Evolutionary conservation across 2,888 invertebrate genomes (phyloP).

Genomic region (Drosophila falleni): DNA sequence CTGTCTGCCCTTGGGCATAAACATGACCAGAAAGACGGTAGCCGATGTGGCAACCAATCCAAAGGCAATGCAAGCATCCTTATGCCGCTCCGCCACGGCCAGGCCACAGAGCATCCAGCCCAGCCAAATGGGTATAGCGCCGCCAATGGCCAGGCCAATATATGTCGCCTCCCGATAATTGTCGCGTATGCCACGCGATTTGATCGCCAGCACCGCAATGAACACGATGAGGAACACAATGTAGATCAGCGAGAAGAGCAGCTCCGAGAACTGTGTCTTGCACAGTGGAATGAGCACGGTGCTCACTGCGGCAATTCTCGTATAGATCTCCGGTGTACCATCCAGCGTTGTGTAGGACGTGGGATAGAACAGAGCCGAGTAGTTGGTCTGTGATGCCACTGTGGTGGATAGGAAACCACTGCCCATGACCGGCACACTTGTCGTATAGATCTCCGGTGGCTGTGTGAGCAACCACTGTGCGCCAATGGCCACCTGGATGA

Average conservation of each 20-base stretch:
- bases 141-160: conserved; percentile 94
- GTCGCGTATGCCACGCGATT: conserved; percentile 95
- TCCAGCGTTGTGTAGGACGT: conserved; percentile 69
- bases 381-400: conserved; percentile 74
- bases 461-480: conserved; percentile 93
- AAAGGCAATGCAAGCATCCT: conserved; percentile 95
- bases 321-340: conserved; percentile 78
- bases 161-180: conserved; percentile 97
- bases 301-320: conserved; percentile 81
- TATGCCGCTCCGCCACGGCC: conserved; percentile 91
- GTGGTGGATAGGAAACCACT: conserved; percentile 75
- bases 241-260: conserved; percentile 92
- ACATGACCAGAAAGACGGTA: conserved; percentile 96
- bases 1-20: conserved; percentile 96
- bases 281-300: conserved; percentile 86
- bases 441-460: conserved; percentile 88
- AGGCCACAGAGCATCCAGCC: conserved; percentile 94
- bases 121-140: conserved; percentile 94
- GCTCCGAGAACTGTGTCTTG: conserved; percentile 89
- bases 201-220: conserved; percentile 93
- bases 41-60: conserved; percentile 94
- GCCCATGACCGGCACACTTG: conserved; percentile 84
- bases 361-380: conserved; percentile 77
- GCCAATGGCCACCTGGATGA: conserved; percentile 94
- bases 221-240: conserved; percentile 94